Evolutionary conservation across 2,797 vertebrate species (phyloP).

Genomic region (Eupleurogrammus muticus): DNA sequence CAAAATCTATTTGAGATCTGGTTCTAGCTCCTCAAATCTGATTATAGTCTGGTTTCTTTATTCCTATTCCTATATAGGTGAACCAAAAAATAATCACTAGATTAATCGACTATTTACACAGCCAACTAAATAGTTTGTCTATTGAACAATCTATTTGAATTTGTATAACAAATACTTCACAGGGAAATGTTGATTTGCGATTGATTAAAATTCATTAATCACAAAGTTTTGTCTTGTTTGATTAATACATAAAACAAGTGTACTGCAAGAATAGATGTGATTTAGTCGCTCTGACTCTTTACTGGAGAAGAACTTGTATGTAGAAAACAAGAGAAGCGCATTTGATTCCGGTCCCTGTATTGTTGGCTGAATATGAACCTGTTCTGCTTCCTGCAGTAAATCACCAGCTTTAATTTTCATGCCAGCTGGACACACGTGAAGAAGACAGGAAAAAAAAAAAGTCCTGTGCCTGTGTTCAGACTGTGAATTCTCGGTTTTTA

Average conservation of each 20-base stretch:
- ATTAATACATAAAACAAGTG: background rate
- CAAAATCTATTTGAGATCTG: background rate
- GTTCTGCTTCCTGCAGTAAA: constrained; percentile 22
- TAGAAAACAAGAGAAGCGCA: background rate
- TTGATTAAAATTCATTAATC: too few species aligned
- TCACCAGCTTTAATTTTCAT: constrained; percentile 42
- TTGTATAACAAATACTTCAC: too few species aligned
- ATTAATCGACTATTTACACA: background rate
- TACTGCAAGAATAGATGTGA: background rate
- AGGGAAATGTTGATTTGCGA: too few species aligned
- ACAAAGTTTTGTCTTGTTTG: too few species aligned
- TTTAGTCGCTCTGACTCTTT: background rate
- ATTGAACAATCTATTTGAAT: too few species aligned
- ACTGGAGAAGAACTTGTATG: background rate
- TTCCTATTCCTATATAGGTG: too few species aligned
- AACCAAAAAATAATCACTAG: background rate
- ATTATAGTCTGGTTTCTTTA: too few species aligned
- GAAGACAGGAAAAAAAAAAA: constrained; percentile 4
- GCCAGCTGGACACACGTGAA: constrained; percentile 62
- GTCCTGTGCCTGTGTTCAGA: constrained; percentile 30
- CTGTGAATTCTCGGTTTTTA: constrained; percentile 30
- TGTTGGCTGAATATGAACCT: constrained; percentile 20
- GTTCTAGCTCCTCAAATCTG: too few species aligned
- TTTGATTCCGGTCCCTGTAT: constrained; percentile 7
- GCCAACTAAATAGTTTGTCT: too few species aligned